phyloP scores from a whole-genome alignment of 2,113 vertebrate genomes.

The Cranoglanis bouderius region DNA sequence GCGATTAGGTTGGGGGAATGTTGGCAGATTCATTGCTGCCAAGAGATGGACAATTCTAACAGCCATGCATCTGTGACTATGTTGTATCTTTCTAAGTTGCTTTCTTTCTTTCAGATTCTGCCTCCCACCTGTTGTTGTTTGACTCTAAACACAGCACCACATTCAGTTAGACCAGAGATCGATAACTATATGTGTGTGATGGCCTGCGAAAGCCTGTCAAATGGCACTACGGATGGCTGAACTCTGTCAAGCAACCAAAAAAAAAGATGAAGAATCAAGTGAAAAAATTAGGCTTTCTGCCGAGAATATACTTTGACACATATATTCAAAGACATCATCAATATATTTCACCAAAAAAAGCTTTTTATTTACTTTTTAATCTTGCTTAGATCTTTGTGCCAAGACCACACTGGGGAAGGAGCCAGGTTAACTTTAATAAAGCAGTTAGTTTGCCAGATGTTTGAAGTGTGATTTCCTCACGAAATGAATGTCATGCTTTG shows the following conservation, averaged over 20 bases:
- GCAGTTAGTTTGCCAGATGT: neutral
- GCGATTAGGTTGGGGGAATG: neutral
- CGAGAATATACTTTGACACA: neutral
- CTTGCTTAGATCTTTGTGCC: neutral
- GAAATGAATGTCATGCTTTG: neutral
- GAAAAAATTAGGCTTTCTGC: neutral
- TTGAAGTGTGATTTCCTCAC: neutral
- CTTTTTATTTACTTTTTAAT: neutral
- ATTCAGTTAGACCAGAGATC: conserved; percentile 58
- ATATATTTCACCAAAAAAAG: neutral
- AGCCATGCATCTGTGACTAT: neutral
- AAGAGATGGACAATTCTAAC: conserved; percentile 17
- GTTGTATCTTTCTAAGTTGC: neutral
- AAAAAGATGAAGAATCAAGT: neutral
- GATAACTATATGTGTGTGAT: conserved; percentile 60
- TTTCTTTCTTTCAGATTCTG: neutral
- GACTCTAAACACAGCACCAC: conserved; percentile 63
- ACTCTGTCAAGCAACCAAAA: neutral
- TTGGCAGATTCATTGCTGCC: conserved; percentile 9
- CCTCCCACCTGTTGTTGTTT: conserved; percentile 62
- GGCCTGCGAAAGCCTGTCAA: neutral
- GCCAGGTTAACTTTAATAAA: neutral
- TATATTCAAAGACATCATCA: neutral
- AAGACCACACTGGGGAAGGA: neutral
- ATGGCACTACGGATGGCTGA: neutral